These are phyloP conservation scores for Mormyrus lacerda DNA, from an alignment of 2,113 vertebrate genomes.

Conservation along the genomic window DNA sequence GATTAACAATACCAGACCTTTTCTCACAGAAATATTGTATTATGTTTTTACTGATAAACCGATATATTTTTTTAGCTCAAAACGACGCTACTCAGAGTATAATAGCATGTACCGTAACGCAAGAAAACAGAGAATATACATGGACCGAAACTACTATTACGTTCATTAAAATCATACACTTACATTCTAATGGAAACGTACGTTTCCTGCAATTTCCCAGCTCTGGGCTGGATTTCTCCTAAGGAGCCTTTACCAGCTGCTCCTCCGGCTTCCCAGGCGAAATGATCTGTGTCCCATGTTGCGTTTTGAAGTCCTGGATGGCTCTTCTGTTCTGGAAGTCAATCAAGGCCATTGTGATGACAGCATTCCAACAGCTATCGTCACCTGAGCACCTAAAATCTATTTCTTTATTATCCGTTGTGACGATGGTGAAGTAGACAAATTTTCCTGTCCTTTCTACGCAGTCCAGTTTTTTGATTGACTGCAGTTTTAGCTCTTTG, in stretches of 20 bases:
- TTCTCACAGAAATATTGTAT: neutral
- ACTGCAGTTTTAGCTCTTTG: conserved; percentile 85
- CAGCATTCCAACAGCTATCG: conserved; percentile 85
- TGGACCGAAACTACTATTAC: neutral
- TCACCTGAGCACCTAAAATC: conserved; percentile 87
- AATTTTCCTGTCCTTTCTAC: conserved; percentile 93
- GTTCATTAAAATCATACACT: neutral
- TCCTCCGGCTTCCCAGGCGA: conserved; percentile 25
- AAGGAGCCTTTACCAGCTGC: neutral
- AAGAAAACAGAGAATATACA: neutral
- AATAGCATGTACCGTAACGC: neutral
- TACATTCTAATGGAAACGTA: neutral
- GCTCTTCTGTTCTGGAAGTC: conserved; percentile 92
- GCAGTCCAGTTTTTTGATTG: conserved; percentile 87
- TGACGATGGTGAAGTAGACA: conserved; percentile 96
- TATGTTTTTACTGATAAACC: neutral
- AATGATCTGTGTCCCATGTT: conserved; percentile 70
- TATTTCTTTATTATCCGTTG: conserved; percentile 88
- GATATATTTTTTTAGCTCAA: neutral
- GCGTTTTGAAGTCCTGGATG: conserved; percentile 79
- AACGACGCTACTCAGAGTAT: neutral
- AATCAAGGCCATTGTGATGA: conserved; percentile 92
- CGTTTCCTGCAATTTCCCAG: neutral
- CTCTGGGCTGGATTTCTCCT: neutral
- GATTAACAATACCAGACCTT: neutral